Base-by-base conservation (phyloP, 2,797 vertebrate species). In the Cuculus canorus region DNA sequence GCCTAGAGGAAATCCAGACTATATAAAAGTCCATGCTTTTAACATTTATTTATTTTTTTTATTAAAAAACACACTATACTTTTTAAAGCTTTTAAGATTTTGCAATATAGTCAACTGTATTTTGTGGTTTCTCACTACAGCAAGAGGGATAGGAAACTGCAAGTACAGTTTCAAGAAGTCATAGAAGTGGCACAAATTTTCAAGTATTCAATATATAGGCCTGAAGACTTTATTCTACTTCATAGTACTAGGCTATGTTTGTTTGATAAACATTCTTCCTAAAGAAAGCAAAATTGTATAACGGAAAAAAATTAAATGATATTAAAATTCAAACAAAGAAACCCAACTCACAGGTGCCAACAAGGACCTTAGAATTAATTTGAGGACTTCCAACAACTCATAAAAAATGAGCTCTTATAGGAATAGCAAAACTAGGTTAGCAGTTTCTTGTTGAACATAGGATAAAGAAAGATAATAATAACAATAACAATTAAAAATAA, bases 391-490 rank as follows among this genome's bases (percentile, higher is more conserved):
- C 89, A 60, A 39, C 68, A 80, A 66, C 47, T 89, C 43, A 35
- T 50, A 33, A 85, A 37, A 94, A 93, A 73, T 70, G 28, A 92
- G 24, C 19, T 91, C 60, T 89, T 19, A 3, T 0, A 82, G 60
- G 64, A 93, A 77, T 17, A 82, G 11, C n/a, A 73, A 82, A 95
- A 89, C 33, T 73, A 94, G 86, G 80, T 88, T 78, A 91, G 50
- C 47, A 83, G 57, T 69, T 93, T 83, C 45, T 90, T 47, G 17
- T 41, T 41, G 45, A 92, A 86, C 21, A 66, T 45, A 64, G 92
- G 37, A 68, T 56, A 84, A 56, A 43, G 21, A 32, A 47, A 35
- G 25, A 39, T 11, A 53, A 30, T 50, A 50, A 33, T 7, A 50
- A 65, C 18, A 18, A 56, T 16, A 53, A 53, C 18, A 16, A 52